Percentiles rank a stretch among this genome's conserved stretches.
Conservation (phyloP, 2,888 invertebrate genomes). For the Campoletis raptor region DNA sequence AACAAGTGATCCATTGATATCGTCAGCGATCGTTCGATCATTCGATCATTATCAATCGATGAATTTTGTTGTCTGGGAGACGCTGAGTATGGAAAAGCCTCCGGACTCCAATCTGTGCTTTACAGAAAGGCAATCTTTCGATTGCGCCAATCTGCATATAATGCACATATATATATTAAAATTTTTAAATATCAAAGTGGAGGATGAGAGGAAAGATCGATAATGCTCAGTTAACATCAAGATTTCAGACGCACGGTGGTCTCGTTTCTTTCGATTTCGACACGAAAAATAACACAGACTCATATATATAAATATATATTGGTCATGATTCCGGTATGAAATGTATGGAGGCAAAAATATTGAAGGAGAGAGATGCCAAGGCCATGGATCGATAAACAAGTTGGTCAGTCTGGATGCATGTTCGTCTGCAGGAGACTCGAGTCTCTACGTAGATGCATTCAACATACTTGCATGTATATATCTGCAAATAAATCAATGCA, state of each 20-base stretch:
- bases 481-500: constrained; percentile 7
- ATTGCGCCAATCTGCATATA: neutral
- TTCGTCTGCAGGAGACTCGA: constrained; percentile 40
- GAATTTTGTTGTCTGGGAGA: constrained; percentile 3
- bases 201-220: constrained; percentile 43
- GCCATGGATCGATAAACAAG: constrained; percentile 60
- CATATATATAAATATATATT: constrained; percentile 19
- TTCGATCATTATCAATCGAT: constrained; percentile 26
- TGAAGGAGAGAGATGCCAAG: constrained; percentile 56
- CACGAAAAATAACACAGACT: constrained; percentile 37
- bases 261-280: constrained; percentile 50
- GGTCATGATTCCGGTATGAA: constrained; percentile 43
- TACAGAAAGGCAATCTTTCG: neutral
- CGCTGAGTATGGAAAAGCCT: constrained; percentile 10
- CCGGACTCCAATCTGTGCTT: neutral
- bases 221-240: constrained; percentile 40
- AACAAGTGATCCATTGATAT: constrained; percentile 40
- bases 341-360: constrained; percentile 36
- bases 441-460: constrained; percentile 3
- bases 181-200: constrained; percentile 9
- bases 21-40: constrained; percentile 27
- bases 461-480: neutral
- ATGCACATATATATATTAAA: neutral
- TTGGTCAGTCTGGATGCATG: constrained; percentile 41
- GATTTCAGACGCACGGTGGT: constrained; percentile 56